Conservation (phyloP, 1,140 invertebrate genomes). For the Cotesia chilonis region DNA sequence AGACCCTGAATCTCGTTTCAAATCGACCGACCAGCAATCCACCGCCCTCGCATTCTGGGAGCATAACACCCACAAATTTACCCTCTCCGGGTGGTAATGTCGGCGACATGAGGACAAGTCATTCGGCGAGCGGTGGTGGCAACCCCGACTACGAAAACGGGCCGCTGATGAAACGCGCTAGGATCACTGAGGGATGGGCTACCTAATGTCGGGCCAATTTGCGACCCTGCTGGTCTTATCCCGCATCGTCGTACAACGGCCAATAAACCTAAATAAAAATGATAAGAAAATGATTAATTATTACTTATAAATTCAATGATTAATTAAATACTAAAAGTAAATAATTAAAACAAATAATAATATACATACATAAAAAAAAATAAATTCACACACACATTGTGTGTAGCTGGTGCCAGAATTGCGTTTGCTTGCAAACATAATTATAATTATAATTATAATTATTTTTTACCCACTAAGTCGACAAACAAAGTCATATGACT, state of each 20-base stretch:
- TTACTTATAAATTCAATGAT: background rate
- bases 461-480: conserved; percentile 3
- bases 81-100: conserved; percentile 72
- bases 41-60: conserved; percentile 68
- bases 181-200: conserved; percentile 84
- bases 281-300: conserved; percentile 4
- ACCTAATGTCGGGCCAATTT: conserved; percentile 70
- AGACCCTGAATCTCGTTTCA: conserved; percentile 68
- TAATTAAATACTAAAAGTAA: background rate
- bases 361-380: conserved; percentile 9
- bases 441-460: background rate
- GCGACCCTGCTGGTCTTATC: conserved; percentile 34
- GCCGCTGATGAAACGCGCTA: conserved; percentile 81
- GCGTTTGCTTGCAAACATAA: conserved; percentile 16
- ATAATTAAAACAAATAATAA: conserved; percentile 7
- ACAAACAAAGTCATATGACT: too few relatives aligned
- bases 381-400: background rate
- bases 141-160: conserved; percentile 82
- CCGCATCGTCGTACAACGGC: conserved; percentile 50
- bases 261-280: conserved; percentile 25
- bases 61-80: conserved; percentile 80
- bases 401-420: conserved; percentile 21
- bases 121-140: conserved; percentile 59
- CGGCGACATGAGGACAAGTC: conserved; percentile 62
- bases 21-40: conserved; percentile 61